phyloP scores from a whole-genome alignment of 2,113 vertebrate species.

The Phyllopteryx taeniolatus region DNA sequence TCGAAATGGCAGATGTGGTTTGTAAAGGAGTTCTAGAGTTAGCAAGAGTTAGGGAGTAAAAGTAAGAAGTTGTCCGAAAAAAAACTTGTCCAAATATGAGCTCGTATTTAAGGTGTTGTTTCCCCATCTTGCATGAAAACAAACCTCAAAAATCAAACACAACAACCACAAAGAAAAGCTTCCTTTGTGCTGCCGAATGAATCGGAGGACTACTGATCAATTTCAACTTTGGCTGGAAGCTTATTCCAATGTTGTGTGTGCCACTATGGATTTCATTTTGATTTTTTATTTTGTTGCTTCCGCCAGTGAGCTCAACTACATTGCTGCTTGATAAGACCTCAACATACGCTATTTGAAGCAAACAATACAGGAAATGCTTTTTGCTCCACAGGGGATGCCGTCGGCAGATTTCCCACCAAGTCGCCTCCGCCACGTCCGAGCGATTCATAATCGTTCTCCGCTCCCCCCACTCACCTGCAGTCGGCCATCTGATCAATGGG shows the following conservation, averaged over 20 bases:
- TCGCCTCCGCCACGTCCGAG: constrained; percentile 28
- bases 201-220: not conserved
- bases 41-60: too few relatives aligned
- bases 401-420: not conserved
- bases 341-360: not conserved
- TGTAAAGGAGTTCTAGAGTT: too few relatives aligned
- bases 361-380: not conserved
- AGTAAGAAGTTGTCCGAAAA: not conserved
- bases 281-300: not conserved
- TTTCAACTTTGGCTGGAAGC: not conserved
- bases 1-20: too few relatives aligned
- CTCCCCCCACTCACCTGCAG: constrained; percentile 40
- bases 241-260: not conserved
- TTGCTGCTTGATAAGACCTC: not conserved
- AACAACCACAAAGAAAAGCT: not conserved
- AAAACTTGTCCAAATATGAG: not conserved
- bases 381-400: not conserved
- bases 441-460: constrained; percentile 62
- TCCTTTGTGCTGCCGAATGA: not conserved
- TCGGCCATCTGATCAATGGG: constrained; percentile 57
- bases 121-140: not conserved
- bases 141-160: not conserved
- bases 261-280: not conserved
- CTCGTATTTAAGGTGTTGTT: not conserved
- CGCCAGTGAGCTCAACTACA: not conserved